Conservation (phyloP, 2,113 vertebrate species). For the Pseudorectes ferrugineus region DNA sequence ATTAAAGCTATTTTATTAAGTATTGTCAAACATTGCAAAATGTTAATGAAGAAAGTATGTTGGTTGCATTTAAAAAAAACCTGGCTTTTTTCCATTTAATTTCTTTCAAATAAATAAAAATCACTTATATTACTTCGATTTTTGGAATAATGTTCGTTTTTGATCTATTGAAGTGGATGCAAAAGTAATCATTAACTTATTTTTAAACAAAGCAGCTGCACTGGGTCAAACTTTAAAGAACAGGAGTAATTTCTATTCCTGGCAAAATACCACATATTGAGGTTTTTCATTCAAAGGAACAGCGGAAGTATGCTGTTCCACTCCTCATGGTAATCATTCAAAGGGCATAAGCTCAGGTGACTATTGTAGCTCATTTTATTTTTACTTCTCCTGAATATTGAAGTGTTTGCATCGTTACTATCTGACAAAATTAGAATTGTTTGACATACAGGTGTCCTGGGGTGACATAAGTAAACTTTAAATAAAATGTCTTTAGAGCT, state of each 20-base stretch:
- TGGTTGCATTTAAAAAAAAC: neutral
- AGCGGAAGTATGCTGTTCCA: neutral
- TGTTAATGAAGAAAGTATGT: constrained; percentile 44
- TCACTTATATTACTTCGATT: constrained; percentile 5
- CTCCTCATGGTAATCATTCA: neutral
- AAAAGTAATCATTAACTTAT: constrained; percentile 6
- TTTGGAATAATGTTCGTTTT: constrained; percentile 20
- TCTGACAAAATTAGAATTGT: neutral
- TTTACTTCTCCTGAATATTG: neutral
- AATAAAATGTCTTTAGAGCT: neutral
- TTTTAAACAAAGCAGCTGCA: constrained; percentile 45
- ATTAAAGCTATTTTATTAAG: constrained; percentile 58
- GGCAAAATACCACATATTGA: neutral
- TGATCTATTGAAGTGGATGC: constrained; percentile 19
- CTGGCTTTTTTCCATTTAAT: constrained; percentile 55
- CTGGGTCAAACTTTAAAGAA: constrained; percentile 28
- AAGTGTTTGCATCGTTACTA: neutral
- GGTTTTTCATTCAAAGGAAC: neutral
- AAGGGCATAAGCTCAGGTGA: neutral
- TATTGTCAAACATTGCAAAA: constrained; percentile 53
- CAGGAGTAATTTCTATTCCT: neutral
- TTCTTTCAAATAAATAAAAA: constrained; percentile 58
- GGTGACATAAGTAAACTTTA: neutral
- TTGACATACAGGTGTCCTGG: neutral
- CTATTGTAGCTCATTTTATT: neutral